phyloP scores from a whole-genome alignment of 2,797 vertebrate genomes.

The Stomatorhinus walkeri region DNA sequence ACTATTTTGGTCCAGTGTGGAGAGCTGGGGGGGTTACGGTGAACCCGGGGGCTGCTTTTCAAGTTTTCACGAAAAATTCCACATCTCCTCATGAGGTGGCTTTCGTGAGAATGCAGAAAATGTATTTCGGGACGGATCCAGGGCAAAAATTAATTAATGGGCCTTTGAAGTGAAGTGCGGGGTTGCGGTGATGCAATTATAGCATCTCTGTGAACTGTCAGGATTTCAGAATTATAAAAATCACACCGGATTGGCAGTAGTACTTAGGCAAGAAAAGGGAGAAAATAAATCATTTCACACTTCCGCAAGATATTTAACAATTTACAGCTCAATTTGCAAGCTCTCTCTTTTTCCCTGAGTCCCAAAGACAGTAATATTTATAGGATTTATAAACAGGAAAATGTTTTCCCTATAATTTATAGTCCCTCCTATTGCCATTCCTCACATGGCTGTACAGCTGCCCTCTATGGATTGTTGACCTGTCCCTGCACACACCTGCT shows the following conservation, averaged over 20 bases:
- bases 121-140: slow-evolving; percentile 52
- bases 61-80: slow-evolving; percentile 90
- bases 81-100: slow-evolving; percentile 64
- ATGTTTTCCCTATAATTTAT: slow-evolving; percentile 11
- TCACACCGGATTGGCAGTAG: slow-evolving; percentile 56
- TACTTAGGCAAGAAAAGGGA: slow-evolving; percentile 53
- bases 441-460: not conserved
- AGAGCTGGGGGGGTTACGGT: slow-evolving; percentile 28
- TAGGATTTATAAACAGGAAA: slow-evolving; percentile 39
- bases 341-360: slow-evolving; percentile 18
- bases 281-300: slow-evolving; percentile 48
- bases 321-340: slow-evolving; percentile 41
- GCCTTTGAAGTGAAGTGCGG: slow-evolving; percentile 57
- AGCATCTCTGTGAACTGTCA: slow-evolving; percentile 72
- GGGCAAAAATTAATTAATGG: slow-evolving; percentile 63
- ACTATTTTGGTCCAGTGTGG: slow-evolving; percentile 46
- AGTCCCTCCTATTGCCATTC: not conserved
- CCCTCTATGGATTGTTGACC: slow-evolving; percentile 4
- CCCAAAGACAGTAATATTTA: slow-evolving; percentile 56
- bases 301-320: slow-evolving; percentile 50
- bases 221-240: slow-evolving; percentile 67
- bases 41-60: slow-evolving; percentile 60
- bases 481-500: not conserved
- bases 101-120: slow-evolving; percentile 45
- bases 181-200: slow-evolving; percentile 68